Evolutionary conservation across 2,797 vertebrate species (phyloP), one percentile per base, ranked within the genome.

Genomic region (Channallabes apus): DNA sequence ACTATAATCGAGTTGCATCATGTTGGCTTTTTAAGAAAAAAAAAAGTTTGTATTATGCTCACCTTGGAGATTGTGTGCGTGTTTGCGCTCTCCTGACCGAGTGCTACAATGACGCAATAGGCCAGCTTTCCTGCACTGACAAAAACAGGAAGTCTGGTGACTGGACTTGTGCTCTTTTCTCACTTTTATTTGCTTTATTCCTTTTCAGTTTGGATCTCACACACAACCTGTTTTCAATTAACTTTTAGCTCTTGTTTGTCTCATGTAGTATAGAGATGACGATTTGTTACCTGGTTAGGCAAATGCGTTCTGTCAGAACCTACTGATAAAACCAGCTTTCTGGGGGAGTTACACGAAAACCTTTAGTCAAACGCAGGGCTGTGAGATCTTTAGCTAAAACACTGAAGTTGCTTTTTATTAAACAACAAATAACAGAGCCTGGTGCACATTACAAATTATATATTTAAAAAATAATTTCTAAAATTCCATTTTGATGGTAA

Each of bases 81-180:
- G n/a, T 65, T 12, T 6, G 41, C 9, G 2, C 41, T 9, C 41
- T 46, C 84, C 59, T 46, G 41, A 46, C 41, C 41, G 8, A 46
- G 41, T 2, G 46, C 46, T 46, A 46, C 7, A 38, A 82, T 80
- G 77, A 83, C 35, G 86, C 86, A 71, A 88, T 35, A 64, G 84
- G 62, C 88, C 78, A 46, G 27, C 27, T 84, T 89, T 90, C 90
- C 82, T 84, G 54, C 86, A 24, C 82, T 85, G 84, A 85, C 86
- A 86, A 90, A 90, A 88, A 90, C 91, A 90, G 89, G 90, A 91
- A 89, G 86, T 59, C 83, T 88, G 82, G 71, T 82, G 82, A 84
- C 59, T 78, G 85, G 54, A 77, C 75, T 61, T 82, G 76, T 86
- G 82, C 79, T 82, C 83, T 12, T 46, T 11, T 46, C 46, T 46